Evolutionary conservation across 2,113 vertebrate genomes (phyloP).

Genomic region (Saccopteryx bilineata): DNA sequence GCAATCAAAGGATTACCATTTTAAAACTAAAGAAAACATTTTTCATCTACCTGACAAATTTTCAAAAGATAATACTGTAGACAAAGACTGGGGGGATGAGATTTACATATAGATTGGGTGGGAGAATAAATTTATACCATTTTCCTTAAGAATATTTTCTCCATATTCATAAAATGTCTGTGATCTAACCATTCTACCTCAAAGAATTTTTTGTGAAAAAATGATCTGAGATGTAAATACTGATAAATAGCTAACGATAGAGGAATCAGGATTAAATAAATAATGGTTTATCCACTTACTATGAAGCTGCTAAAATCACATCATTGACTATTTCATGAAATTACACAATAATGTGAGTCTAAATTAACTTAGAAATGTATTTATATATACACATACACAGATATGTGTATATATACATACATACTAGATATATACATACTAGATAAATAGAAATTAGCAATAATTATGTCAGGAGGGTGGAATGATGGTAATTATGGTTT

Average conservation of each 20-base stretch:
- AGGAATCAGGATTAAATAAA: neutral
- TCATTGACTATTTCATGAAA: neutral
- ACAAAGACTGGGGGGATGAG: neutral
- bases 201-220: constrained; percentile 50
- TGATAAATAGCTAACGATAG: constrained; percentile 20
- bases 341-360: neutral
- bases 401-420: too few relatives aligned
- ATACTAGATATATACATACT: neutral
- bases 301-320: constrained; percentile 34
- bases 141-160: constrained; percentile 56
- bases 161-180: neutral
- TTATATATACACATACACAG: neutral
- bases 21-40: constrained; percentile 40
- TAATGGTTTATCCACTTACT: constrained; percentile 12
- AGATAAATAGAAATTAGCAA: constrained; percentile 46
- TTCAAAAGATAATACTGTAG: constrained; percentile 36
- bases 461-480: neutral
- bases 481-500: neutral
- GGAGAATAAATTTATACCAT: constrained; percentile 39
- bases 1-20: constrained; percentile 5
- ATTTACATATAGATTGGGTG: constrained; percentile 47
- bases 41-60: constrained; percentile 23
- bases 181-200: neutral
- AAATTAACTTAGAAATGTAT: constrained; percentile 30
- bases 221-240: constrained; percentile 52